Conservation (phyloP, 2,113 vertebrate genomes). For the Archilochus colubris region DNA sequence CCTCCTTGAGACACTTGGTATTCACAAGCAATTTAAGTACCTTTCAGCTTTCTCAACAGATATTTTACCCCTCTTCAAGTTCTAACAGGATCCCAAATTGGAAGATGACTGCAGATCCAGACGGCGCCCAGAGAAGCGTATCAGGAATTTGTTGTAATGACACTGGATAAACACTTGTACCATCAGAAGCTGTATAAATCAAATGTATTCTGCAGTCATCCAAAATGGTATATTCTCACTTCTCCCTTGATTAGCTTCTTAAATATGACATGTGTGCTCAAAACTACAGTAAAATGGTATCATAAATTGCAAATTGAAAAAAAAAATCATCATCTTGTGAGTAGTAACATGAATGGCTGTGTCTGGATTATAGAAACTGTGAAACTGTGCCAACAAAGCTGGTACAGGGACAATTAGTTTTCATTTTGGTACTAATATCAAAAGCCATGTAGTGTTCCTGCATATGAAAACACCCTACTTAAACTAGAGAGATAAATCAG, state of each 20-base stretch:
- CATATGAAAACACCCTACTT: neutral
- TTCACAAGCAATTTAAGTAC: neutral
- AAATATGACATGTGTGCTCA: neutral
- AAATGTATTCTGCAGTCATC: neutral
- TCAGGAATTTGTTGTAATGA: neutral
- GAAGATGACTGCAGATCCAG: slow-evolving; percentile 8
- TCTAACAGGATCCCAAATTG: neutral
- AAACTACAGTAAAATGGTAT: neutral
- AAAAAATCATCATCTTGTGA: neutral
- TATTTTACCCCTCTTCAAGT: neutral
- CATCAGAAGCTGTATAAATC: neutral
- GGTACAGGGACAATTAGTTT: neutral
- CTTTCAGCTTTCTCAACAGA: neutral
- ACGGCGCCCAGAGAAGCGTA: neutral
- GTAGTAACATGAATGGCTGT: neutral
- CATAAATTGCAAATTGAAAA: neutral
- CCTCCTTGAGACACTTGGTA: neutral
- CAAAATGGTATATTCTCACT: neutral
- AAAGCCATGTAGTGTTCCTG: neutral
- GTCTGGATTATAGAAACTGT: neutral
- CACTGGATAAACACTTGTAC: neutral
- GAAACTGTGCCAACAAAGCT: neutral
- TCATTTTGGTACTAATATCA: neutral
- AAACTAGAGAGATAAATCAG: neutral
- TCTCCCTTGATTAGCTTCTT: neutral